Base-by-base conservation (phyloP, 2,113 vertebrate genomes). In the Megaleporinus macrocephalus region DNA sequence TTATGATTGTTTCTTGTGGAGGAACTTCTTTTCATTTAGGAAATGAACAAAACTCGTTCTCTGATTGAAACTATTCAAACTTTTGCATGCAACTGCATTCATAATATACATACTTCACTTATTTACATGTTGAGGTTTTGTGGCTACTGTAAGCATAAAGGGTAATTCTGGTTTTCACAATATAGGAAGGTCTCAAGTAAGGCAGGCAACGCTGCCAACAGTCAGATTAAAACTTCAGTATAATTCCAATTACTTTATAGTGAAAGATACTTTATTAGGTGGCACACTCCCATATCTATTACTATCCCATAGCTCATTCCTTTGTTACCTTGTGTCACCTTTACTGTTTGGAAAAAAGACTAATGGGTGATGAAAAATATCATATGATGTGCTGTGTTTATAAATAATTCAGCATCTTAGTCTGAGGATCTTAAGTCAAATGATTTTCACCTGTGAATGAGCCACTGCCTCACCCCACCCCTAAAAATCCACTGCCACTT, bases 341-440 rank as follows among this genome's bases (percentile, higher is more conserved):
- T 65, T 65, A 27, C 62, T 65, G 30, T 65, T 14, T 20, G 24
- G 30, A 15, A 36, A 51, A 66, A 33, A 11, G 13, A 22, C 22
- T 2, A 55, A 22, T 22, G 5, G 7, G 16, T 20, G 3, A 4
- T 18, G 51, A 55, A 55, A 16, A 55, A 55, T 5, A 20, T 51
- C 20, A 55, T 7, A 20, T 22, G 20, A 5, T 11, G 20, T n/a
- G 27, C 27, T 33, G 11, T 76, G 55, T 76, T 84, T 84, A 20
- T 66, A 30, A 65, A 63, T 63, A 29, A 77, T 80, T 70, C 66
- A 85, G 76, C 82, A 86, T 69, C 41, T 85, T 86, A 81, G 85
- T 87, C 84, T 85, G 80, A 72, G 83, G 66, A 83, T 86, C 87
- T 41, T 13, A 75, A 53, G 61, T 71, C 85, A 85, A 90, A 90